Evolutionary conservation across 2,113 vertebrate genomes (phyloP).

Genomic region (Indicator indicator): DNA sequence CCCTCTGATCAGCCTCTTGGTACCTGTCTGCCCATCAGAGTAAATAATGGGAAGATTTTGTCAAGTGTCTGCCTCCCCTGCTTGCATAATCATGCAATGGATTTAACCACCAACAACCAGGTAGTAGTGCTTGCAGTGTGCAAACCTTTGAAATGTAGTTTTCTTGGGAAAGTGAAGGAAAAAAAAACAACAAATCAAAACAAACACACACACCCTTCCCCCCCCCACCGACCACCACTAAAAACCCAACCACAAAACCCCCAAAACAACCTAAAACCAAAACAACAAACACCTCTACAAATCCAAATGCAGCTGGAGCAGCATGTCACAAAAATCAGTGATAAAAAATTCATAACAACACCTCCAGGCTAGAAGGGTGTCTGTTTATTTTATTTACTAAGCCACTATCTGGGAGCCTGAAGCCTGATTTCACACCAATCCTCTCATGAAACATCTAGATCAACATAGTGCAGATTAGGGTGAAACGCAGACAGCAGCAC

Average conservation of each 20-base stretch:
- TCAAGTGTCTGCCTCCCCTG: background rate
- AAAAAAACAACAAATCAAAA: no score
- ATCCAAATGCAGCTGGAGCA: background rate
- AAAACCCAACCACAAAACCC: no score
- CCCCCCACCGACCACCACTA: no score
- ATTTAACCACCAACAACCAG: background rate
- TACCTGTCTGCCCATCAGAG: slow-evolving; percentile 4
- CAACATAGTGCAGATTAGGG: slow-evolving; percentile 37
- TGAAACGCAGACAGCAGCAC: slow-evolving; percentile 21
- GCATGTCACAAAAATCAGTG: slow-evolving; percentile 18
- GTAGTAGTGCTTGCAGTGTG: background rate
- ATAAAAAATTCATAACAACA: slow-evolving; percentile 52
- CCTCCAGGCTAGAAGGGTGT: slow-evolving; percentile 9
- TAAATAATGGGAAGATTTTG: background rate
- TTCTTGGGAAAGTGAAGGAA: background rate
- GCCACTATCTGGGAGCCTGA: slow-evolving; percentile 20
- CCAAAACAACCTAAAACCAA: no score
- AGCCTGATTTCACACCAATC: slow-evolving; percentile 60
- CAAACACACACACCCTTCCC: no score
- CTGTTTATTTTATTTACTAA: slow-evolving; percentile 65
- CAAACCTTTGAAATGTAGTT: slow-evolving; percentile 27
- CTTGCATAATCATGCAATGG: background rate
- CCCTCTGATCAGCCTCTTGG: background rate
- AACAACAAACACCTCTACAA: background rate
- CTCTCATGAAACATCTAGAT: slow-evolving; percentile 66